Evolutionary conservation across 2,113 vertebrate genomes (phyloP).

Genomic region (Puma concolor): DNA sequence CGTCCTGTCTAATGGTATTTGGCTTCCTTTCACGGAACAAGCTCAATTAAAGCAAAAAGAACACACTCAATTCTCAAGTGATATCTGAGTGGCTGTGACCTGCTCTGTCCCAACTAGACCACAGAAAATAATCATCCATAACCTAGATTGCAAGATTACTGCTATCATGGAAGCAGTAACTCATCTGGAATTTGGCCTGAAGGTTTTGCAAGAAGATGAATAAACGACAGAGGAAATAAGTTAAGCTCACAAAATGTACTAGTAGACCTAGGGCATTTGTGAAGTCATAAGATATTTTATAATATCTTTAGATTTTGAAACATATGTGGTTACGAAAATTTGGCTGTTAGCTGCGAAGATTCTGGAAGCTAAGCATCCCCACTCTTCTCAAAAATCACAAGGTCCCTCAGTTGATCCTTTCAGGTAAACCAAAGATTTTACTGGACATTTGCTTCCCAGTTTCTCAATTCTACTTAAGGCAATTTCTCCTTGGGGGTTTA

Average conservation of each 20-base stretch:
- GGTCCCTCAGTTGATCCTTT: not conserved
- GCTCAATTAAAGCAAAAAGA: conserved; percentile 72
- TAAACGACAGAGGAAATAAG: conserved; percentile 26
- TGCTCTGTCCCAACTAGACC: conserved; percentile 57
- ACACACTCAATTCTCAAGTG: conserved; percentile 69
- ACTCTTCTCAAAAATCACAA: not conserved
- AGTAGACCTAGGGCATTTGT: not conserved
- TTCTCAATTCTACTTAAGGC: not conserved
- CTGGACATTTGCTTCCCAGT: not conserved
- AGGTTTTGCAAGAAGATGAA: conserved; percentile 26
- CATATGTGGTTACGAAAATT: not conserved
- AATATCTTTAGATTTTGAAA: conserved; percentile 39
- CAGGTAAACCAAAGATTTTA: not conserved
- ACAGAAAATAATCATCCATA: not conserved
- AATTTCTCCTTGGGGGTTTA: not conserved
- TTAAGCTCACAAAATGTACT: not conserved
- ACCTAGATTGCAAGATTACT: not conserved
- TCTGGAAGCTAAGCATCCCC: not conserved
- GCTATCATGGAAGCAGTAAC: not conserved
- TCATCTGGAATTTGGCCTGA: conserved; percentile 19
- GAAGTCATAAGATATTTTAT: conserved; percentile 20
- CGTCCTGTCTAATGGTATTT: conserved; percentile 78
- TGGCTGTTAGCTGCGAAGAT: not conserved
- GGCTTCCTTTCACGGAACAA: conserved; percentile 79
- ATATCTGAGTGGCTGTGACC: conserved; percentile 31